phyloP scores from a whole-genome alignment of 1,140 invertebrate genomes.

The Bombus ignitus region DNA sequence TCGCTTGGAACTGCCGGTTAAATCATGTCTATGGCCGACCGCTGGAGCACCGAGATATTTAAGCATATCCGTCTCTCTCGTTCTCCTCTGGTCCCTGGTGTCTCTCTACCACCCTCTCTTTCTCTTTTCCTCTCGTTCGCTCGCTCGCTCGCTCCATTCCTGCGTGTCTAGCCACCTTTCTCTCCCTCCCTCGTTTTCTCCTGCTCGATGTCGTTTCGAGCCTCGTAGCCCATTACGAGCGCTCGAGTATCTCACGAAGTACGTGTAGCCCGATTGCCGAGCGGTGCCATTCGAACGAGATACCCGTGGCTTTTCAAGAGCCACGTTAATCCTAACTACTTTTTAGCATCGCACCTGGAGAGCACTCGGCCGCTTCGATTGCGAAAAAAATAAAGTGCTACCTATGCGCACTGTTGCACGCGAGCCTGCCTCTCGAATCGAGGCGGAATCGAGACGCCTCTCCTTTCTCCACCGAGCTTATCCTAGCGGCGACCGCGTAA shows the following conservation, averaged over 20 bases:
- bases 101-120: too few species aligned
- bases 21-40: conserved; percentile 45
- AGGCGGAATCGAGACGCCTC: too few species aligned
- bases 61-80: conserved; percentile 1
- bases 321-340: conserved; percentile 38
- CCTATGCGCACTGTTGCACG: too few species aligned
- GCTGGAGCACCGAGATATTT: conserved; percentile 21
- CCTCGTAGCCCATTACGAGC: conserved; percentile 39
- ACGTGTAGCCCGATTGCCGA: conserved; percentile 51
- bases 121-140: not conserved
- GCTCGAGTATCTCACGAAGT: conserved; percentile 52
- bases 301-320: conserved; percentile 41
- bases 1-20: conserved; percentile 52
- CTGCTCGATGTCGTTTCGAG: conserved; percentile 4
- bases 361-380: not conserved
- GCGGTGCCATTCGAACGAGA: conserved; percentile 38
- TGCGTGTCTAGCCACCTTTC: conserved; percentile 12
- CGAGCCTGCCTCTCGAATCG: too few species aligned
- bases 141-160: too few species aligned
- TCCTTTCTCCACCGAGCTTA: too few species aligned
- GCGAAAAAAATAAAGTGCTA: not conserved
- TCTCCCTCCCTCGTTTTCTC: conserved; percentile 17
- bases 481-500: too few species aligned
- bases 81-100: not conserved
- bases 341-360: not conserved